Evolutionary conservation across 2,113 vertebrate genomes (phyloP).

Genomic region (Serinus canaria): DNA sequence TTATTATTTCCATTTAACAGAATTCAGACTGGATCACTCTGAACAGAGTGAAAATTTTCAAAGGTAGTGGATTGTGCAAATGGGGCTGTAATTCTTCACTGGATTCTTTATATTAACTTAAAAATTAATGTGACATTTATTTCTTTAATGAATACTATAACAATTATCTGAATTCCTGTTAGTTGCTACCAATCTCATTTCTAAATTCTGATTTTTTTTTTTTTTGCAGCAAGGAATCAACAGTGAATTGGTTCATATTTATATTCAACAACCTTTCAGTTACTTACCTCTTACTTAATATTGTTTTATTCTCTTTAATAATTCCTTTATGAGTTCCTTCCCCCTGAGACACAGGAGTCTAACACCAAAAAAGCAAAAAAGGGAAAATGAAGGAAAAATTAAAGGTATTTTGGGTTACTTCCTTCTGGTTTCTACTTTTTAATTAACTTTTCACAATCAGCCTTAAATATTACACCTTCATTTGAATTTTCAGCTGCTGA

Average conservation of each 20-base stretch:
- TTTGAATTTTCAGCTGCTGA: conserved; percentile 43
- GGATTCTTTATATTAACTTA: background rate
- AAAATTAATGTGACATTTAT: background rate
- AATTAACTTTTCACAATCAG: background rate
- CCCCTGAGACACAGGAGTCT: background rate
- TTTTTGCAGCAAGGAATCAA: background rate
- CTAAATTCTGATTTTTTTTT: background rate
- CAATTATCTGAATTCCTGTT: background rate
- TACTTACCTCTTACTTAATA: background rate
- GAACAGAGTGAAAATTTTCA: background rate
- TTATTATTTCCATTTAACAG: background rate
- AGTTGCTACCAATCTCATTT: background rate
- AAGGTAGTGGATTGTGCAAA: background rate
- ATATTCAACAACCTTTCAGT: background rate
- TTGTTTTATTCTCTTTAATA: background rate
- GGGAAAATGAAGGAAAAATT: background rate
- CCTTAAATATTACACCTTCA: background rate
- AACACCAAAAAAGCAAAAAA: background rate
- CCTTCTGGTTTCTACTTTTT: background rate
- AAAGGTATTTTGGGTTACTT: background rate
- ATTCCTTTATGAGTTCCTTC: background rate
- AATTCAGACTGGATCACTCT: background rate
- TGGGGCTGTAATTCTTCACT: background rate
- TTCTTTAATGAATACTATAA: background rate
- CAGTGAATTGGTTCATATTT: background rate